Percentiles rank a stretch among this genome's conserved stretches.
phyloP scores from a whole-genome alignment of 2,113 vertebrate species.

The Lipotes vexillifer region DNA sequence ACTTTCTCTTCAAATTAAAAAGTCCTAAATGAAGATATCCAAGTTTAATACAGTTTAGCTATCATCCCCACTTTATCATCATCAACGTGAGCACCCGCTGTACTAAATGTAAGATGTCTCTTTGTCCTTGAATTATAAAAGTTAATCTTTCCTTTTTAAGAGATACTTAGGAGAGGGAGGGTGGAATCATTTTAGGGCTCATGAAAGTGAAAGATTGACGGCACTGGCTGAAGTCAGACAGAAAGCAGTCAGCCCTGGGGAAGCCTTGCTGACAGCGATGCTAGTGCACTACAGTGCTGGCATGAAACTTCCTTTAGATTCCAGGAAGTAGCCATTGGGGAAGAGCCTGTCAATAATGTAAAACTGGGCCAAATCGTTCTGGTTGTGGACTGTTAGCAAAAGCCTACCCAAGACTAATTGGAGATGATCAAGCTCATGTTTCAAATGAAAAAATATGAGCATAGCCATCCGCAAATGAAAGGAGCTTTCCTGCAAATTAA shows the following conservation, averaged over 20 bases:
- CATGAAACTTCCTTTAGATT: constrained; percentile 53
- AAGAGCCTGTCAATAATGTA: constrained; percentile 58
- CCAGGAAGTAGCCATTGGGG: constrained; percentile 30
- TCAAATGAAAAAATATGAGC: constrained; percentile 32
- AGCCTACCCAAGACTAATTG: background rate
- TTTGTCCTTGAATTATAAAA: constrained; percentile 58
- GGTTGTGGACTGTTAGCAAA: constrained; percentile 46
- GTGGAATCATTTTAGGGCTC: constrained; percentile 36
- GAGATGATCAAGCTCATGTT: background rate
- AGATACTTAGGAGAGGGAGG: background rate
- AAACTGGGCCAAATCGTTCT: constrained; percentile 52
- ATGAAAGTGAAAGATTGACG: constrained; percentile 52
- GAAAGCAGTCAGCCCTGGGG: constrained; percentile 52
- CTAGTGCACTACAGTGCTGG: constrained; percentile 45
- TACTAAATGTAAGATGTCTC: constrained; percentile 31
- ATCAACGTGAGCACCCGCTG: background rate
- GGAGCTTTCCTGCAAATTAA: constrained; percentile 27
- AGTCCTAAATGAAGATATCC: background rate
- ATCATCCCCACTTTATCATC: background rate
- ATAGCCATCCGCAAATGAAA: constrained; percentile 53
- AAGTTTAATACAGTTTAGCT: background rate
- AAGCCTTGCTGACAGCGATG: constrained; percentile 35
- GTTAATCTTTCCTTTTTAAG: constrained; percentile 51
- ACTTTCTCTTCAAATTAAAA: constrained; percentile 3
- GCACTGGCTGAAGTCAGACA: constrained; percentile 37